These are phyloP conservation scores for Megathymus violae DNA, from an alignment of 1,140 invertebrate species.

Conservation along the genomic window DNA sequence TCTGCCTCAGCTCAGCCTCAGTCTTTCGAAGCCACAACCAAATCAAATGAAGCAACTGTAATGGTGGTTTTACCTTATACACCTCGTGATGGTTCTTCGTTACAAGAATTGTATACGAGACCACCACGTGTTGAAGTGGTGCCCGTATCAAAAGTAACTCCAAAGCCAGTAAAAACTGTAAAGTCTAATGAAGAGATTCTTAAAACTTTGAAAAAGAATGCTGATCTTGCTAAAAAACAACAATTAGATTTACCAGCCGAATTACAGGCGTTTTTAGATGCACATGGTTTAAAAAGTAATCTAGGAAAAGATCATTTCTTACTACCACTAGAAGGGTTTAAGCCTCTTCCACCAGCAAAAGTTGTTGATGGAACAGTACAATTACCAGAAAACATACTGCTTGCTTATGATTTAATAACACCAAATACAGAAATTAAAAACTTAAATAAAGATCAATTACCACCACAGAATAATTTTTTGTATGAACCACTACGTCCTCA, in stretches of 20 bases:
- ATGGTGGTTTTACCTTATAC: slow-evolving; percentile 76
- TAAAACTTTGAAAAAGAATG: slow-evolving; percentile 49
- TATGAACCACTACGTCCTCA: slow-evolving; percentile 68
- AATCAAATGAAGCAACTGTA: slow-evolving; percentile 54
- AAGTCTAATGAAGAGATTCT: slow-evolving; percentile 48
- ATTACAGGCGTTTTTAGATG: slow-evolving; percentile 69
- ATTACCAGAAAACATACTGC: slow-evolving; percentile 72
- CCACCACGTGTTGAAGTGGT: slow-evolving; percentile 69
- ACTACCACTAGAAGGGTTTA: slow-evolving; percentile 72
- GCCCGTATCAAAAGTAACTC: slow-evolving; percentile 66
- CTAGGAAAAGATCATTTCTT: slow-evolving; percentile 70
- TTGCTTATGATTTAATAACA: slow-evolving; percentile 72
- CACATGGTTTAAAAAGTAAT: slow-evolving; percentile 67
- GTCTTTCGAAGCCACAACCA: slow-evolving; percentile 60
- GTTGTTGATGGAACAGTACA: slow-evolving; percentile 70
- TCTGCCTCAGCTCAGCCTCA: slow-evolving; percentile 29
- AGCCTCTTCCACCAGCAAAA: slow-evolving; percentile 69
- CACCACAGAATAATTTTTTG: slow-evolving; percentile 58
- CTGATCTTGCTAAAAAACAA: slow-evolving; percentile 45
- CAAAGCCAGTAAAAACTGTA: slow-evolving; percentile 58
- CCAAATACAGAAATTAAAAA: slow-evolving; percentile 49
- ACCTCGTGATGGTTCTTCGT: slow-evolving; percentile 71
- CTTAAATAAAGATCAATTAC: slow-evolving; percentile 41
- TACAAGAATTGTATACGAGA: slow-evolving; percentile 76
- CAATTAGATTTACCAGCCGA: slow-evolving; percentile 65